Evolutionary conservation across 2,113 vertebrate genomes (phyloP).

Genomic region (Cebidichthys violaceus): DNA sequence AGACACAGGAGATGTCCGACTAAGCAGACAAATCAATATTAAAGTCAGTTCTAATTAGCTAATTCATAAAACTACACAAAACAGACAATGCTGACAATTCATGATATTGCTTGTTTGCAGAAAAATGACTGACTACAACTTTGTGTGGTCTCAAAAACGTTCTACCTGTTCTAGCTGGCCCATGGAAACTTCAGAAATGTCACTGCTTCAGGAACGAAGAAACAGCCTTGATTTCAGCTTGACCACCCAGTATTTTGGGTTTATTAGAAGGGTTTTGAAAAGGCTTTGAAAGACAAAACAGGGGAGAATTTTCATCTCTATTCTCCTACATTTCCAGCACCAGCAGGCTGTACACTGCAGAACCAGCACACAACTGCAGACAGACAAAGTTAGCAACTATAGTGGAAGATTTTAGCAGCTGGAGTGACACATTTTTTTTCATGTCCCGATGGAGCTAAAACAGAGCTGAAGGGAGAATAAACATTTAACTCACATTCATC

Average conservation of each 20-base stretch:
- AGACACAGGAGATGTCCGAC: constrained; percentile 1
- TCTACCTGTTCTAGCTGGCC: background rate
- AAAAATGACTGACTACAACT: background rate
- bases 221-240: background rate
- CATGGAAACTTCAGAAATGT: background rate
- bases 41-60: constrained; percentile 15
- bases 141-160: background rate
- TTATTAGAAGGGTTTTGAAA: background rate
- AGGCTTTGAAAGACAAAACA: background rate
- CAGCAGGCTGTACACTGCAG: background rate
- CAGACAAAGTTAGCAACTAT: background rate
- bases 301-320: too few species aligned
- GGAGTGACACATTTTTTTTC: background rate
- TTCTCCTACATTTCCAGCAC: background rate
- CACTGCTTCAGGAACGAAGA: background rate
- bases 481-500: background rate
- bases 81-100: background rate
- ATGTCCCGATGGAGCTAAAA: background rate
- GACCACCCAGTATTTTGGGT: background rate
- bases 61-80: constrained; percentile 10
- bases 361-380: background rate
- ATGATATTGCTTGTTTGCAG: constrained; percentile 4
- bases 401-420: background rate
- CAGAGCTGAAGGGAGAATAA: background rate
- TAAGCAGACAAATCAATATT: constrained; percentile 9